A percentile compares a stretch with the other conserved stretches of the same genome.
These are phyloP conservation scores for Synaphobranchus kaupii DNA, from an alignment of 2,797 vertebrate species.

Conservation along the genomic window DNA sequence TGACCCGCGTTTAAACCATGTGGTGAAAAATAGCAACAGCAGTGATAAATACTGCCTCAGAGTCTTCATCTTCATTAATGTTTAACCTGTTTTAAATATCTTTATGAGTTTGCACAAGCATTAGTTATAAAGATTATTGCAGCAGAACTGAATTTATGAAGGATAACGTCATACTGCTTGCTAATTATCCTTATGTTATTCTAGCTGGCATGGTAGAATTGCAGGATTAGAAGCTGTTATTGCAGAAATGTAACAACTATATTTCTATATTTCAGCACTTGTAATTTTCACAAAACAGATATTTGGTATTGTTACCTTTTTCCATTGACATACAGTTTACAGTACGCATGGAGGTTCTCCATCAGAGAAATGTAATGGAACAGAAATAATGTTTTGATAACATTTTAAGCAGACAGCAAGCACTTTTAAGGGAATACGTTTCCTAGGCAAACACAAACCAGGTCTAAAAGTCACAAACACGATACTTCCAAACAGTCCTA, in stretches of 20 bases:
- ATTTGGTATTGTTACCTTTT: neutral
- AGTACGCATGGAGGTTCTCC: neutral
- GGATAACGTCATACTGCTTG: neutral
- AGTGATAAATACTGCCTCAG: conserved; percentile 42
- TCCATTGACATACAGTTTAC: neutral
- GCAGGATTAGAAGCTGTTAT: neutral
- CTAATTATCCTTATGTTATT: neutral
- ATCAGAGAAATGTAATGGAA: neutral
- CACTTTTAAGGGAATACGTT: neutral
- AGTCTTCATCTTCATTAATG: conserved; percentile 50
- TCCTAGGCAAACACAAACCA: neutral
- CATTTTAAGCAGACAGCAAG: neutral
- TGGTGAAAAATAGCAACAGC: conserved; percentile 50
- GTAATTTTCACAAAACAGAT: neutral
- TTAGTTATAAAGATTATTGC: neutral
- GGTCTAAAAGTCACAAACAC: neutral
- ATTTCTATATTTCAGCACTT: neutral
- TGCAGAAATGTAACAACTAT: neutral
- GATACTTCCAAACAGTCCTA: neutral
- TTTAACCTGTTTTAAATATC: neutral
- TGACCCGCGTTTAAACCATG: conserved; percentile 52
- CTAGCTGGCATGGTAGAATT: neutral
- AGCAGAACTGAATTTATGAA: neutral
- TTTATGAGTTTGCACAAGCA: neutral
- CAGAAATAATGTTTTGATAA: neutral